Evolutionary conservation across 2,797 vertebrate genomes (phyloP).

Genomic region (Denticeps clupeoides): DNA sequence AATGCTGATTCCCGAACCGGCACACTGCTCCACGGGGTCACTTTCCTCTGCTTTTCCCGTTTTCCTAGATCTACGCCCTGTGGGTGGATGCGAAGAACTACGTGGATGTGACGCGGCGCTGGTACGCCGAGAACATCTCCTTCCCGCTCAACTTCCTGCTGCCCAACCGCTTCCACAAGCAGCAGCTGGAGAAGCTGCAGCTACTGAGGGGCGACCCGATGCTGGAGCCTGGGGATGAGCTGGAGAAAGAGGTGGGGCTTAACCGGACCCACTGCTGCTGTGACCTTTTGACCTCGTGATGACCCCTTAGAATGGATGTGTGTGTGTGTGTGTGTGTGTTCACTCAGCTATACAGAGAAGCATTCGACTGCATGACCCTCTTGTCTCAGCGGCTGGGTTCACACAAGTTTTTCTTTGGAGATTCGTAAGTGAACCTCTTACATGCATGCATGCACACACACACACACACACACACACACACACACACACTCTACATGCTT

Average conservation of each 20-base stretch:
- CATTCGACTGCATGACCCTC: slow-evolving; percentile 79
- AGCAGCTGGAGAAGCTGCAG: slow-evolving; percentile 56
- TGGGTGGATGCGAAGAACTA: slow-evolving; percentile 77
- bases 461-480: no score
- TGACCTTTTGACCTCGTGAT: no score
- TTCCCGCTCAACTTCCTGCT: slow-evolving; percentile 78
- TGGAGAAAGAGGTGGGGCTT: slow-evolving; percentile 65
- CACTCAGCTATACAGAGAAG: slow-evolving; percentile 76
- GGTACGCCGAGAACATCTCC: slow-evolving; percentile 67
- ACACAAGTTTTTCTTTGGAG: slow-evolving; percentile 88
- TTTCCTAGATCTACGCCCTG: slow-evolving; percentile 64
- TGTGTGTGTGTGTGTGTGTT: no score
- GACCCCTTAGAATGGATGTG: background rate
- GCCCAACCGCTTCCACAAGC: slow-evolving; percentile 65
- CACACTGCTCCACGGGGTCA: background rate
- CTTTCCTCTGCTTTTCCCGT: background rate
- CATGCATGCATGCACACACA: background rate
- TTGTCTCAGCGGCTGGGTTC: slow-evolving; percentile 80
- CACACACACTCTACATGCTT: no score
- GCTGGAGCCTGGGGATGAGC: slow-evolving; percentile 59
- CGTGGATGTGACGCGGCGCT: slow-evolving; percentile 68
- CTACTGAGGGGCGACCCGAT: slow-evolving; percentile 52
- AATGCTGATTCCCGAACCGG: no score
- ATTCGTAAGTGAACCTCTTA: slow-evolving; percentile 63
- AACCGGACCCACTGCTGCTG: no score